Percentiles rank a stretch among this genome's conserved stretches.
These are phyloP conservation scores for Labeo catla DNA, from an alignment of 2,113 vertebrate genomes.

Conservation along the genomic window DNA sequence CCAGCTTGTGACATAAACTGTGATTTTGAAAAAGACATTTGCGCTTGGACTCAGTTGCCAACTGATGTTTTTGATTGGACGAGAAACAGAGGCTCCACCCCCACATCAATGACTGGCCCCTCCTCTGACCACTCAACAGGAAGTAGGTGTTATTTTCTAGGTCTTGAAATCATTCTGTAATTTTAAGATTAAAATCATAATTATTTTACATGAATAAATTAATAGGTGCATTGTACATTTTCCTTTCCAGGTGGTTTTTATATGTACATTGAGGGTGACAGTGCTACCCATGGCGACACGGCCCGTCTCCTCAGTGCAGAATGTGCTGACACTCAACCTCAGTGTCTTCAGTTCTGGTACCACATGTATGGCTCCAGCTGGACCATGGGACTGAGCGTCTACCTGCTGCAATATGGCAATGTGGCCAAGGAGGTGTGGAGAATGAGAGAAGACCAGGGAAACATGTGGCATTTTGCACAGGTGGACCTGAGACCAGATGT, in stretches of 20 bases:
- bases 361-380: conserved; percentile 78
- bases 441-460: conserved; percentile 70
- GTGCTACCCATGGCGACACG: neutral
- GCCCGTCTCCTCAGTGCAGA: conserved; percentile 61
- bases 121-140: conserved; percentile 1
- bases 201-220: neutral
- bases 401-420: conserved; percentile 62
- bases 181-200: neutral
- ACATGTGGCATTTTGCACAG: conserved; percentile 70
- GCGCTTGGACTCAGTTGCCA: conserved; percentile 75
- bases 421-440: conserved; percentile 46
- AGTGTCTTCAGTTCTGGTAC: conserved; percentile 87
- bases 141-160: neutral
- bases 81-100: conserved; percentile 60
- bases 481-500: conserved; percentile 67
- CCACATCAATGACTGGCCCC: conserved; percentile 37
- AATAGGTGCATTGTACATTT: neutral
- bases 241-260: neutral
- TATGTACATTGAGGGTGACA: neutral
- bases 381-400: conserved; percentile 75
- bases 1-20: conserved; percentile 71
- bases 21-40: conserved; percentile 75
- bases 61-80: conserved; percentile 77
- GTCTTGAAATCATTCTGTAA: neutral
- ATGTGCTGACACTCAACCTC: conserved; percentile 68